Evolutionary conservation across 2,888 invertebrate species (phyloP), one percentile per base, ranked within the genome.

Genomic region (Acleris cristana): DNA sequence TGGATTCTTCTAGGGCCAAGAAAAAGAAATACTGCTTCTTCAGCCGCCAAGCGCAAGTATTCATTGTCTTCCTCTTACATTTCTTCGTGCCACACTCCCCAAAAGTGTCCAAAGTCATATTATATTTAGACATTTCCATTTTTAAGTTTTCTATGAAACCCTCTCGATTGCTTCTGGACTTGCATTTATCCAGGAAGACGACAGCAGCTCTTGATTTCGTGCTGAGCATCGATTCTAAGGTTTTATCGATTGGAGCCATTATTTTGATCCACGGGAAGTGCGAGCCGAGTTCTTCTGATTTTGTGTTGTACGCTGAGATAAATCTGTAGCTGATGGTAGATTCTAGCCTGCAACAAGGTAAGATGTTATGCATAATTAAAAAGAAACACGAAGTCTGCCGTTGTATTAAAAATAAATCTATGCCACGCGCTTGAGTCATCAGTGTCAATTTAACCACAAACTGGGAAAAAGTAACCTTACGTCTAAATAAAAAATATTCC

Each of bases 1-100:
- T 87, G 14, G 96, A 95, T 81, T 96, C 96, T 83, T 96, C 96
- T 76, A 96, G 94, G 1, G 94, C 93, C 53, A 96, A 82, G 76
- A 96, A 96, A 79, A 96, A 96, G 78, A 94, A 96, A 80, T 96
- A 96, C 63, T 94, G 88, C 55, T 88, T 87, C 73, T 89, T 93
- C 23, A 93, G 60, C 64, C 82, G 87, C 75, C 82, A 86, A 64
- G 86, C 86, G 70, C 89, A 91, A 0, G 86, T 76, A 0, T 78
- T 79, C 78, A 86, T 81, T 0, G 81, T 79, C 48, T 74, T 81
- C 44, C 79, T 79, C 14, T 74, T 83, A 69, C 89, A 90, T 58
- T 81, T 76, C 45, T 76, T 77, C 0, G 72, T 45, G 0, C 94
- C 94, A 77, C 95, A 95, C 34, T 86, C 78, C 0, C 94, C 94